A percentile compares a stretch with the other conserved stretches of the same genome.
Conservation (phyloP, 2,113 vertebrate genomes). For the Isurus oxyrinchus region DNA sequence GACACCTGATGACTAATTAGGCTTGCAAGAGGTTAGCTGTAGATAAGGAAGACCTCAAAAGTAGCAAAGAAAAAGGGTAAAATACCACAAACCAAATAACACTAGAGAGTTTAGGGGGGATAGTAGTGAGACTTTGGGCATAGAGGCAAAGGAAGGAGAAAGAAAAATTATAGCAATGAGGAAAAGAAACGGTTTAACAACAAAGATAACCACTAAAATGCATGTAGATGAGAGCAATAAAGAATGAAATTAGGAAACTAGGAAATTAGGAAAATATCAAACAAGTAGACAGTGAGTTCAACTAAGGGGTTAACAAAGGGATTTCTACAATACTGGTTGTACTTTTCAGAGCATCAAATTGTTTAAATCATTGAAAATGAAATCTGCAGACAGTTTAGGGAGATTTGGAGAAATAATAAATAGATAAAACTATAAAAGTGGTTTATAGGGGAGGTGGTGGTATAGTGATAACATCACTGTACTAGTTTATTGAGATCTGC, state of each 20-base stretch:
- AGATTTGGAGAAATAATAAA: not conserved
- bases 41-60: not conserved
- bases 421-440: not conserved
- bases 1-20: not conserved
- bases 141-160: too few species aligned
- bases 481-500: not conserved
- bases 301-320: not conserved
- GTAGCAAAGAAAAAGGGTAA: not conserved
- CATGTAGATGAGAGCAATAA: not conserved
- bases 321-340: not conserved
- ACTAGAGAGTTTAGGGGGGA: not conserved
- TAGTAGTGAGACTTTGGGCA: not conserved
- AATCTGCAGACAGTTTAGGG: not conserved
- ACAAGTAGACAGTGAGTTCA: not conserved
- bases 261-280: not conserved
- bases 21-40: not conserved
- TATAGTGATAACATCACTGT: too few species aligned
- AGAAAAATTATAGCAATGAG: too few species aligned
- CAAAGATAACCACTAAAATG: not conserved
- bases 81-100: not conserved
- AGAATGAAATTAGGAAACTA: not conserved
- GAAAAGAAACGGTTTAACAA: too few species aligned
- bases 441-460: too few species aligned
- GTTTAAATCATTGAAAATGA: not conserved
- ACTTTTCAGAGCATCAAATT: not conserved